These are phyloP conservation scores for Eulemur rubriventer DNA, from an alignment of 2,797 vertebrate species.

Conservation along the genomic window DNA sequence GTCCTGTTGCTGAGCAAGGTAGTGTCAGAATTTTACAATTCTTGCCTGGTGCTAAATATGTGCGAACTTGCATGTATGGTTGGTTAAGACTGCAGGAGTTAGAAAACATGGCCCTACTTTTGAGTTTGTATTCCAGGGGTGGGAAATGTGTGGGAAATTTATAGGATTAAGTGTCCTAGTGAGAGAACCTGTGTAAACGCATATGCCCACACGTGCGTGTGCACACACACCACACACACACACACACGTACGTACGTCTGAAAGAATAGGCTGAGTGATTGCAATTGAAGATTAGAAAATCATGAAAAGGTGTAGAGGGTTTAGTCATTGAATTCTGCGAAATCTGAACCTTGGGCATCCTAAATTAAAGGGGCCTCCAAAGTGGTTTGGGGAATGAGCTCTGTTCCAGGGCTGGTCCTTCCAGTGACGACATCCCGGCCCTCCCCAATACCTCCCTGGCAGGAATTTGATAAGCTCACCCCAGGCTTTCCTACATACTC, in stretches of 20 bases:
- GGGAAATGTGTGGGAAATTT: not conserved
- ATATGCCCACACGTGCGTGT: not conserved
- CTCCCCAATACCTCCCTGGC: not conserved
- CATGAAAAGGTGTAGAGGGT: not conserved
- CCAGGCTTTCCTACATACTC: not conserved
- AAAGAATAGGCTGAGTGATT: not conserved
- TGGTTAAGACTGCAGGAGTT: not conserved
- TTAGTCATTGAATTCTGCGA: not conserved
- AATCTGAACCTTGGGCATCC: not conserved
- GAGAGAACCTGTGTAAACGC: not conserved
- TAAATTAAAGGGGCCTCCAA: not conserved
- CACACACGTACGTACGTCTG: not conserved
- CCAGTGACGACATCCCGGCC: not conserved
- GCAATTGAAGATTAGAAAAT: not conserved
- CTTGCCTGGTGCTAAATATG: not conserved
- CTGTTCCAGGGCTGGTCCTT: not conserved
- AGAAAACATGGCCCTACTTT: not conserved
- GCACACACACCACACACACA: accelerated
- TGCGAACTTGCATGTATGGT: not conserved
- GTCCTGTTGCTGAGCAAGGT: not conserved
- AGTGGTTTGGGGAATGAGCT: not conserved
- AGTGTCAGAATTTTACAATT: not conserved
- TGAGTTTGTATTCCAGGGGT: not conserved
- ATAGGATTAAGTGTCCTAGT: not conserved
- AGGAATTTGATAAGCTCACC: not conserved